phyloP scores from a whole-genome alignment of 53 echinoderm and acorn worm species.

The Henricia sp. region DNA sequence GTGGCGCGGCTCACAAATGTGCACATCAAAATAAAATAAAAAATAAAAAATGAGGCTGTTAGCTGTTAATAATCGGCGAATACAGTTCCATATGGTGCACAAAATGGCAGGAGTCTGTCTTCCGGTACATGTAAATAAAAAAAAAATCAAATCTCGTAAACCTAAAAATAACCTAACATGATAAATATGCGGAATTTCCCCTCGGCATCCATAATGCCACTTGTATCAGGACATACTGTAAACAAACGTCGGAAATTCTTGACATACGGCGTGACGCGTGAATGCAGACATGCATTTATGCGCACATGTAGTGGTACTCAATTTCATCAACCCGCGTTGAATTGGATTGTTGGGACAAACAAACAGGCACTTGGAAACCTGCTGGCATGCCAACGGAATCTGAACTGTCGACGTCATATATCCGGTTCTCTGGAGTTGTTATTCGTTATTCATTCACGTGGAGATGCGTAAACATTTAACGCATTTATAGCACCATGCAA shows the following conservation, averaged over 20 bases:
- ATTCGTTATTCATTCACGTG: not conserved
- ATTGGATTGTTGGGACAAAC: not conserved
- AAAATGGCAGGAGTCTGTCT: no score
- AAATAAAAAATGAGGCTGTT: no score
- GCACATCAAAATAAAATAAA: no score
- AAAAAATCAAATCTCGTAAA: no score
- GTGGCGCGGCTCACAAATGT: no score
- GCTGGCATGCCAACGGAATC: slow-evolving; percentile 2
- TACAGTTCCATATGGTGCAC: no score
- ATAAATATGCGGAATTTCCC: no score
- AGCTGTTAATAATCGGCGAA: no score
- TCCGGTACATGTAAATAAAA: no score
- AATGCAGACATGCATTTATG: no score
- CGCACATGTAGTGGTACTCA: not conserved
- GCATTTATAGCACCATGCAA: slow-evolving; percentile 20
- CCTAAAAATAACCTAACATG: no score
- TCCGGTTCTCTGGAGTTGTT: not conserved
- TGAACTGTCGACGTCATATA: not conserved
- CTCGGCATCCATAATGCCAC: not conserved
- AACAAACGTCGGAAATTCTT: not conserved
- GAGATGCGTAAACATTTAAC: not conserved
- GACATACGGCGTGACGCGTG: no score
- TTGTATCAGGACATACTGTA: not conserved
- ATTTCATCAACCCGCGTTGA: not conserved
- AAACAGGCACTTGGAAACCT: not conserved